phyloP scores from a whole-genome alignment of 2,888 invertebrate species.

The Prosopocoilus inquinatus region DNA sequence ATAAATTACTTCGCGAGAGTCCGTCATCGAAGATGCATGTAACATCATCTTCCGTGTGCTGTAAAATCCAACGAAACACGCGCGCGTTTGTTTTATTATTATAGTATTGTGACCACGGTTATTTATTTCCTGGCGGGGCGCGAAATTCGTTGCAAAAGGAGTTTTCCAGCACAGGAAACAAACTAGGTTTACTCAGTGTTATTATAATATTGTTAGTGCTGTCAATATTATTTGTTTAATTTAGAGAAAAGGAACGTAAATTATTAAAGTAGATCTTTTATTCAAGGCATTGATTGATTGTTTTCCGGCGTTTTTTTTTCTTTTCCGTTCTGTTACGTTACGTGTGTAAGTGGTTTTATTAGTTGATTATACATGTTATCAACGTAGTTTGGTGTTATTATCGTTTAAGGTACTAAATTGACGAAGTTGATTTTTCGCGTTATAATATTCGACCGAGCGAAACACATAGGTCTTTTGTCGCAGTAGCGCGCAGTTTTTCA shows the following conservation, averaged over 20 bases:
- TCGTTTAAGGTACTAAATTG: conserved; percentile 22
- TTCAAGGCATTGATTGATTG: conserved; percentile 10
- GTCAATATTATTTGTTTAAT: conserved; percentile 26
- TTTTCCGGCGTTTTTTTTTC: conserved; percentile 15
- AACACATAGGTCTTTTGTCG: not conserved
- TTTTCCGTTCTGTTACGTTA: not conserved
- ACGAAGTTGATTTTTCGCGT: not conserved
- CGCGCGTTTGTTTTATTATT: too few relatives aligned
- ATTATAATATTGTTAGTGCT: conserved; percentile 26
- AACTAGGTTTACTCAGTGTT: conserved; percentile 23
- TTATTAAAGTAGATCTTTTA: conserved; percentile 9
- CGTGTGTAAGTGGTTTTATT: conserved; percentile 24
- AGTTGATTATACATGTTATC: conserved; percentile 11
- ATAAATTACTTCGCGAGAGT: not conserved
- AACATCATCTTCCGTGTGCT: too few relatives aligned
- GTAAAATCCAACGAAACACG: too few relatives aligned
- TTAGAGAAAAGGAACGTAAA: conserved; percentile 24
- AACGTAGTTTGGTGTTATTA: conserved; percentile 10
- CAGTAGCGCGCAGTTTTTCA: not conserved
- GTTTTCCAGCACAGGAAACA: too few relatives aligned
- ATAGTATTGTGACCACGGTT: too few relatives aligned
- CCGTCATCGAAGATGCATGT: too few relatives aligned
- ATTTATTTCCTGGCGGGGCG: too few relatives aligned
- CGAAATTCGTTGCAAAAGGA: too few relatives aligned
- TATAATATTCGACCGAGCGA: not conserved